These are phyloP conservation scores for Sceloporus tristichus DNA, from an alignment of 2,113 vertebrate genomes.

Conservation along the genomic window DNA sequence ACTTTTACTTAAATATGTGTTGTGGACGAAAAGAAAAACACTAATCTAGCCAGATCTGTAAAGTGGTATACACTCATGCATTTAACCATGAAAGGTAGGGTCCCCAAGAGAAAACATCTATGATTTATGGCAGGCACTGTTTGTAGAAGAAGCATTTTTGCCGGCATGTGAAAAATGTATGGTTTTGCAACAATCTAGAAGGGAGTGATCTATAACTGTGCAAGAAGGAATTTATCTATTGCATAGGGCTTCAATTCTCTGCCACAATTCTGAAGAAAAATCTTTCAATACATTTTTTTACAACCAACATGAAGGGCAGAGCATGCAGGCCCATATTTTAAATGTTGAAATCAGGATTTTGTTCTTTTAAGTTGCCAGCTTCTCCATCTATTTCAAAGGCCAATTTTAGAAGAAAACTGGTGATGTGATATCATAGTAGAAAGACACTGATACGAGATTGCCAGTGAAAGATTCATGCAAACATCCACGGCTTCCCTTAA, in stretches of 20 bases:
- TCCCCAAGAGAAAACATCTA: slow-evolving; percentile 21
- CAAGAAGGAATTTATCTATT: slow-evolving; percentile 54
- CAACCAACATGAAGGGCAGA: neutral
- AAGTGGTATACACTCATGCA: neutral
- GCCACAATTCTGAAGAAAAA: slow-evolving; percentile 23
- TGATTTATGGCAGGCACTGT: slow-evolving; percentile 41
- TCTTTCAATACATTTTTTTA: slow-evolving; percentile 1
- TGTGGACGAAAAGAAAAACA: slow-evolving; percentile 2
- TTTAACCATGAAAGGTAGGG: slow-evolving; percentile 35
- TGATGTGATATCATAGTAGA: neutral
- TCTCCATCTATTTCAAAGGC: neutral
- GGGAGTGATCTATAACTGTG: neutral
- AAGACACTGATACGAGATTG: neutral
- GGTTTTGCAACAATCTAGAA: slow-evolving; percentile 40
- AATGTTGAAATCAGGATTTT: neutral
- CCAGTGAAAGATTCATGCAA: neutral
- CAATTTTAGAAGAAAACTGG: neutral
- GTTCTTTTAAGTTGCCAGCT: neutral
- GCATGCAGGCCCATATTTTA: neutral
- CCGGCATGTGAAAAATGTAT: slow-evolving; percentile 45
- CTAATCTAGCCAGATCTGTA: slow-evolving; percentile 18
- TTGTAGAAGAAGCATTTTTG: slow-evolving; percentile 24
- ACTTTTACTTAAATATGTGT: slow-evolving; percentile 18
- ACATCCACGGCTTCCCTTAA: neutral
- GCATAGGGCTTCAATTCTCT: slow-evolving; percentile 30